phyloP scores from a whole-genome alignment of 2,113 vertebrate genomes.

The Brachionichthys hirsutus region DNA sequence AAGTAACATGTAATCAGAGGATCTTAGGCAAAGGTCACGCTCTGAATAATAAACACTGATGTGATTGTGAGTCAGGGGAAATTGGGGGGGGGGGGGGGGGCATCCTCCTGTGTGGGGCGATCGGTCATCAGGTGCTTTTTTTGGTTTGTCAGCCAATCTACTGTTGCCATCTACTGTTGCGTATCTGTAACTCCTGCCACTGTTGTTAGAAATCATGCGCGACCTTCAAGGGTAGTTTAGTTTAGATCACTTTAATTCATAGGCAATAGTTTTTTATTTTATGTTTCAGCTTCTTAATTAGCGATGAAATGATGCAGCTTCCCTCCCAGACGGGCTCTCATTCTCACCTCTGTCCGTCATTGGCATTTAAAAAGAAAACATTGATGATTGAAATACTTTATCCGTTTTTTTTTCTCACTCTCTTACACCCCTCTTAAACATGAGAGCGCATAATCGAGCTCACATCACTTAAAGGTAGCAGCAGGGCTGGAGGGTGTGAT shows the following conservation, averaged over 20 bases:
- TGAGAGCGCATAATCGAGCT: not conserved
- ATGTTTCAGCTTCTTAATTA: constrained; percentile 44
- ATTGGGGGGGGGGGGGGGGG: constrained; percentile 2
- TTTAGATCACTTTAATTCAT: constrained; percentile 15
- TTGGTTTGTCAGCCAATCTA: too few relatives aligned
- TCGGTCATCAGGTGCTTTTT: too few relatives aligned
- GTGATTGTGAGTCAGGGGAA: constrained; percentile 35
- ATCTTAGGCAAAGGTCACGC: constrained; percentile 38
- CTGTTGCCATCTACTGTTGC: too few relatives aligned
- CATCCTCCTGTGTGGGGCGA: not conserved
- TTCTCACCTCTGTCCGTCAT: constrained; percentile 25
- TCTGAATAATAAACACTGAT: constrained; percentile 24
- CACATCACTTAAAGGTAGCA: constrained; percentile 8
- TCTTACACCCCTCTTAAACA: not conserved
- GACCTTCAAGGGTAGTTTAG: constrained; percentile 1
- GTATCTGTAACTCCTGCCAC: too few relatives aligned
- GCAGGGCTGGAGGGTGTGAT: constrained; percentile 11
- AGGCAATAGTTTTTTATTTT: constrained; percentile 15
- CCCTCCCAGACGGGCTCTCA: constrained; percentile 17
- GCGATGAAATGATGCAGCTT: constrained; percentile 34
- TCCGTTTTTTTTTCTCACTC: constrained; percentile 3
- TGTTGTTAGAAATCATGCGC: too few relatives aligned
- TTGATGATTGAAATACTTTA: constrained; percentile 2
- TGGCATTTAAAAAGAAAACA: not conserved
- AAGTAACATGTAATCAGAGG: constrained; percentile 46